Evolutionary conservation across 2,888 invertebrate genomes (phyloP), one percentile per base, ranked within the genome.

Genomic region (Metellina segmentata): DNA sequence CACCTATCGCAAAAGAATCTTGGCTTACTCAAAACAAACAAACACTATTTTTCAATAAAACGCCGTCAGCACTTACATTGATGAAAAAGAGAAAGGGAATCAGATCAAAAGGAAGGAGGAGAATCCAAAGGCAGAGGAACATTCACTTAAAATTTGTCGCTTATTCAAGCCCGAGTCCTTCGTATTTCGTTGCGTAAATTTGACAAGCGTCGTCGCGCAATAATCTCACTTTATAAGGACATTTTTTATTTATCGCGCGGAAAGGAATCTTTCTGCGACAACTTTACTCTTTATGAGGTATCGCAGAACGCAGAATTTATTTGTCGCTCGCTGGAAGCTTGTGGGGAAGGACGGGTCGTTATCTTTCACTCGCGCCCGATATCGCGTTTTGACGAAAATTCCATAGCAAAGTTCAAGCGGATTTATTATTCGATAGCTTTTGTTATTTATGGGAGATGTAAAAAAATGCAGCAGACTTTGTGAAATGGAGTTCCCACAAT

Each of bases 61-160:
- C 61, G 75, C 61, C 69, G 49, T 77, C 85, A 85, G 78, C 85
- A 86, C 85, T 78, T 69, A 78, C 77, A 77, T 70, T 86, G 85
- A 77, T 78, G 78, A 74, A 74, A 71, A 71, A 34, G 53, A 74
- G 19, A 51, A 71, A 78, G 19, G 74, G 34, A 78, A 70, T 69
- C n/a, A 9, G 53, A 74, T 53, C 52, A 85, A 74, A 72, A 85
- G 85, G 74, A 74, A 85, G n/a, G 34, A 61, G 34, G 49, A 48
- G n/a, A 16, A 11, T 19, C 7, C 9, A 34, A 69, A 81, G 51
- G 51, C 71, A 72, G 53, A 61, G 16, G 19, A 61, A 85, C 72
- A 85, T 85, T 85, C 61, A 75, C 85, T 75, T 75, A 75, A 75
- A 75, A 75, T 85, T 85, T 75, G 74, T 85, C 85, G 74, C 61